Evolutionary conservation across 2,113 vertebrate genomes (phyloP).

Genomic region (Phalacrocorax aristotelis): DNA sequence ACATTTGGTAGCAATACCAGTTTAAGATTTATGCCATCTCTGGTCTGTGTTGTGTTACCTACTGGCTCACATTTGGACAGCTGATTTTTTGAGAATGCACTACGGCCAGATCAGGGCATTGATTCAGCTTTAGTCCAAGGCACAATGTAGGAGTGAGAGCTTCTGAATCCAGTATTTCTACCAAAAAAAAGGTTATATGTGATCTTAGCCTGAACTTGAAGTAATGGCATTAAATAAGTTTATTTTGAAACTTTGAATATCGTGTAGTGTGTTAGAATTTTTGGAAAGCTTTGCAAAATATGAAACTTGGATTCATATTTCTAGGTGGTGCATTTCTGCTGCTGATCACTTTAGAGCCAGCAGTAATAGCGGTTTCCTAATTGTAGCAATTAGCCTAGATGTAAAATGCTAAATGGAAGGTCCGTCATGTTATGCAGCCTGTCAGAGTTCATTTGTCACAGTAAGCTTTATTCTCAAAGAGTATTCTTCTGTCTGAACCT

Average conservation of each 20-base stretch:
- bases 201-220: not conserved
- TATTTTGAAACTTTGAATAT: not conserved
- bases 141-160: not conserved
- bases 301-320: not conserved
- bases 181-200: not conserved
- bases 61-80: not conserved
- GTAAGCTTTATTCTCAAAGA: not conserved
- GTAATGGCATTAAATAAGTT: not conserved
- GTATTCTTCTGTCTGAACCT: not conserved
- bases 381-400: not conserved
- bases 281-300: not conserved
- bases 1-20: not conserved
- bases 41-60: not conserved
- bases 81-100: not conserved
- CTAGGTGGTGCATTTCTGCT: not conserved
- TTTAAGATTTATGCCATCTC: not conserved
- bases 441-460: not conserved
- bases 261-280: not conserved
- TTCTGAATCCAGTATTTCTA: not conserved
- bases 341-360: not conserved
- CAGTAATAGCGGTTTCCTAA: not conserved
- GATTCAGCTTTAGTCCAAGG: not conserved
- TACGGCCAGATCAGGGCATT: not conserved
- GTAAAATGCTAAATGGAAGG: not conserved
- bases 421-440: not conserved